Conservation (phyloP, 2,888 invertebrate species). For the Drosophila phalerata region DNA sequence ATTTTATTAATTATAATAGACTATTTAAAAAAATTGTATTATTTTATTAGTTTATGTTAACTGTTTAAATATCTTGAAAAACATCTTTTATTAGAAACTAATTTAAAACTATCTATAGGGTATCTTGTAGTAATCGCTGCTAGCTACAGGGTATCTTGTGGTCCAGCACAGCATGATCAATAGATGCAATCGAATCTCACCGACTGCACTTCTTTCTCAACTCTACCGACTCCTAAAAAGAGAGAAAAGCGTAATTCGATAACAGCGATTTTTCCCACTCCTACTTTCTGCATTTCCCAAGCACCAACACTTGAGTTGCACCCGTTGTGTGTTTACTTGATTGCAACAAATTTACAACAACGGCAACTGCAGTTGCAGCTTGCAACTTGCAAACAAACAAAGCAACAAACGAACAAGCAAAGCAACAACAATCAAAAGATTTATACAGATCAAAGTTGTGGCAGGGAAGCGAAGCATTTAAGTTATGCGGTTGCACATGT, state of each 20-base stretch:
- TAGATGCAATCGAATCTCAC: neutral
- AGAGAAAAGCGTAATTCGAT: neutral
- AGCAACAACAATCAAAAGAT: conserved; percentile 24
- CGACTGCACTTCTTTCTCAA: neutral
- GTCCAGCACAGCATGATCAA: neutral
- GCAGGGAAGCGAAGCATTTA: conserved; percentile 46
- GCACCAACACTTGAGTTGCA: conserved; percentile 32
- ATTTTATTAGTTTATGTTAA: too few species aligned
- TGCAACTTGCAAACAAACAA: neutral
- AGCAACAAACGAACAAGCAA: conserved; percentile 3
- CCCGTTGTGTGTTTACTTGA: conserved; percentile 41
- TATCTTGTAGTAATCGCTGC: too few species aligned
- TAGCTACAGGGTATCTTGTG: neutral
- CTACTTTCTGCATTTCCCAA: neutral
- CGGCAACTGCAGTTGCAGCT: conserved; percentile 21
- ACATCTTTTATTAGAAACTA: too few species aligned
- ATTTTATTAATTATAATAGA: too few species aligned
- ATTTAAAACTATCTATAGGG: too few species aligned
- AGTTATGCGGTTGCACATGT: conserved; percentile 73
- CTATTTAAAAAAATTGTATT: too few species aligned
- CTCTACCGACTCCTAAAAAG: neutral
- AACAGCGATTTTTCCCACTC: neutral
- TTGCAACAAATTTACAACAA: conserved; percentile 59
- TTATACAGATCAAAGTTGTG: conserved; percentile 51
- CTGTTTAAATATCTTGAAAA: too few species aligned